Conservation (phyloP, 2,888 invertebrate species). For the Oscheius sp. region DNA sequence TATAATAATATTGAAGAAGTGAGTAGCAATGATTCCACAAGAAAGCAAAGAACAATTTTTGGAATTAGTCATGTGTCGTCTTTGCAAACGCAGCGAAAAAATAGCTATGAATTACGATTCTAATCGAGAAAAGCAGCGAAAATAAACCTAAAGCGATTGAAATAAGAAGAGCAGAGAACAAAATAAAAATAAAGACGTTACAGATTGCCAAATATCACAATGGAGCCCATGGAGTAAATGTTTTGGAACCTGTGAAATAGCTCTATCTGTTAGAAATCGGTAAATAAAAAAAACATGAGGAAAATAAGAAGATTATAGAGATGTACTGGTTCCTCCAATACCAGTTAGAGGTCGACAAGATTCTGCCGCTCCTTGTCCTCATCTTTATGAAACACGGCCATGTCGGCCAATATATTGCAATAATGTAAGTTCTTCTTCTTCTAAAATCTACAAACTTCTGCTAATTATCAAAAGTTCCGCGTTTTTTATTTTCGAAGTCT, state of each 20-base stretch:
- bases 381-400: conserved; percentile 47
- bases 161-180: neutral
- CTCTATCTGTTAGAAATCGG: conserved; percentile 32
- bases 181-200: conserved; percentile 10
- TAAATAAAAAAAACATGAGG: neutral
- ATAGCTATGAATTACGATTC: no score
- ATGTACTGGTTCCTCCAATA: conserved; percentile 54
- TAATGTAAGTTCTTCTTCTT: neutral
- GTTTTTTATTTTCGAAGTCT: neutral
- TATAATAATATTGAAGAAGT: no score
- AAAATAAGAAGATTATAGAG: conserved; percentile 26
- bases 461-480: neutral
- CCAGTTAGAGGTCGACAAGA: conserved; percentile 42
- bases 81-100: no score
- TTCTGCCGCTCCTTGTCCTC: conserved; percentile 44
- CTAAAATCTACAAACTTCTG: no score
- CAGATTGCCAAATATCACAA: conserved; percentile 56
- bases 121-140: no score
- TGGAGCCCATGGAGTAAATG: conserved; percentile 58
- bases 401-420: conserved; percentile 3
- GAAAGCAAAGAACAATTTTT: no score
- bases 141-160: no score
- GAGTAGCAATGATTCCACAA: no score
- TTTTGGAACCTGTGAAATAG: conserved; percentile 51
- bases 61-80: no score